Evolutionary conservation across 1,140 invertebrate species (phyloP).

Genomic region (Drosophila nigromelanica): DNA sequence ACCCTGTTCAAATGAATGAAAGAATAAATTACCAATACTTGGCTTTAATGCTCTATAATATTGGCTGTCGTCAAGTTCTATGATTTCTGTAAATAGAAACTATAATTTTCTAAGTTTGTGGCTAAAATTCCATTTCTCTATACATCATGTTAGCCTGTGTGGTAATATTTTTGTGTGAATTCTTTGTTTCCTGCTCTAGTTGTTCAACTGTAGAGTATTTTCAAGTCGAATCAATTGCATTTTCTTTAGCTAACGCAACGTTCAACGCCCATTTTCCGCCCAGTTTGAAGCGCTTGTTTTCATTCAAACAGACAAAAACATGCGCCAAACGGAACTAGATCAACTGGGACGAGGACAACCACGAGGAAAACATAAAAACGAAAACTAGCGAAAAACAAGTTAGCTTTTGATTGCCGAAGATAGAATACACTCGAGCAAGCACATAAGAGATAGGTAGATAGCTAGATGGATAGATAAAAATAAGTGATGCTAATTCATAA

Average conservation of each 20-base stretch:
- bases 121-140: too few relatives aligned
- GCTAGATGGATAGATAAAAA: too few relatives aligned
- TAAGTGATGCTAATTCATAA: too few relatives aligned
- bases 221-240: background rate
- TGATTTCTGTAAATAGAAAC: background rate
- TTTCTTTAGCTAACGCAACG: background rate
- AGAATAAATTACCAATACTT: conserved; percentile 49
- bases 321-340: conserved; percentile 50
- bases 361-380: conserved; percentile 21
- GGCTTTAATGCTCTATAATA: background rate
- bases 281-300: conserved; percentile 44
- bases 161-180: too few relatives aligned
- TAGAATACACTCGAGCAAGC: background rate
- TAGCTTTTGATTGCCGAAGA: conserved; percentile 1
- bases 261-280: conserved; percentile 29
- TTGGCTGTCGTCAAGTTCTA: background rate
- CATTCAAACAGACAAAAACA: conserved; percentile 26
- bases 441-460: background rate
- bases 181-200: too few relatives aligned
- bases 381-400: background rate
- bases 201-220: conserved; percentile 10
- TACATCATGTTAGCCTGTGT: too few relatives aligned
- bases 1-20: conserved; percentile 31
- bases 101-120: background rate
- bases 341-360: conserved; percentile 57